Percentiles rank a stretch among this genome's conserved stretches.
Conservation (phyloP, 2,113 vertebrate genomes). For the Brachyhypopomus occidentalis region DNA sequence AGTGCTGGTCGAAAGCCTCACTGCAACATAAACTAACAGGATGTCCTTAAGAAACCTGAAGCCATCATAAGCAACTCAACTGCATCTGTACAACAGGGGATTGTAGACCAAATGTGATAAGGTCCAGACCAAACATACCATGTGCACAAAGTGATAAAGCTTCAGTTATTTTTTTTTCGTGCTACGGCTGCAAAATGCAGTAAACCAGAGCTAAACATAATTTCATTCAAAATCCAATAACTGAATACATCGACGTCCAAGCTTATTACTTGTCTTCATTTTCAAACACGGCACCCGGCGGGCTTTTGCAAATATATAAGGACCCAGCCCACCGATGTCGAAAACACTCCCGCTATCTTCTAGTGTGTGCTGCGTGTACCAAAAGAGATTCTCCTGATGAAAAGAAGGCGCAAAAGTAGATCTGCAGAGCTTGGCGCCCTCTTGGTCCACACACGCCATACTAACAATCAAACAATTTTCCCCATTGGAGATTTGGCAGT, state of each 20-base stretch:
- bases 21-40: too few relatives aligned
- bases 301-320: background rate
- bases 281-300: background rate
- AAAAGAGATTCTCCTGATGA: conserved; percentile 21
- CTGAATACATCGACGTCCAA: background rate
- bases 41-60: background rate
- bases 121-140: background rate
- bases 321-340: background rate
- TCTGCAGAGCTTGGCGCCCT: conserved; percentile 22
- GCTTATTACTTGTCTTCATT: background rate
- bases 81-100: background rate
- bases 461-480: conserved; percentile 32
- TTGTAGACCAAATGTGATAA: background rate
- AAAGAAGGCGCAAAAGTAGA: background rate
- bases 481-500: conserved; percentile 6
- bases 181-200: background rate
- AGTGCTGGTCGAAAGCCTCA: too few relatives aligned
- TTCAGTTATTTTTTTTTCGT: background rate
- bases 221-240: background rate
- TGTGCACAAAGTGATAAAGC: background rate
- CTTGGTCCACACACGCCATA: conserved; percentile 7
- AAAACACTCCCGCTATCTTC: background rate
- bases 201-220: background rate
- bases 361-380: background rate
- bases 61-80: background rate